A percentile compares a stretch with the other conserved stretches of the same genome.
Evolutionary conservation across 2,797 vertebrate genomes (phyloP).

Genomic region (Rhinoraja longicauda): DNA sequence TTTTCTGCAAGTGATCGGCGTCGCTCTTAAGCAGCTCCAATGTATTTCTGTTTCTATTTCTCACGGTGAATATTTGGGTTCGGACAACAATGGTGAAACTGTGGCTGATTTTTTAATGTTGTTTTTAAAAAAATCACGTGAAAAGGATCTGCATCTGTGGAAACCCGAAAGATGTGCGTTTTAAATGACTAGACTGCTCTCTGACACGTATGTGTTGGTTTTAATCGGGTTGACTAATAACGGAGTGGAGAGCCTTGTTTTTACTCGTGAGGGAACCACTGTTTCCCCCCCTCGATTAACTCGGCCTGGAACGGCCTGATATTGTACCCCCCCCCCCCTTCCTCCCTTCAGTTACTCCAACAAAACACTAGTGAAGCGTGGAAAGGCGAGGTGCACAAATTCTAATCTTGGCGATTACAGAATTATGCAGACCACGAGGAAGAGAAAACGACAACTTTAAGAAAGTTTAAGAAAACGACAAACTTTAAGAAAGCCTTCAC

Average conservation of each 20-base stretch:
- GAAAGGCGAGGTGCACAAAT: background rate
- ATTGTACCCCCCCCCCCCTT: no score
- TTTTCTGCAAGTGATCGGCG: background rate
- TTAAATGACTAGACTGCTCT: background rate
- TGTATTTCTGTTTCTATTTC: background rate
- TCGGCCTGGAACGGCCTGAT: no score
- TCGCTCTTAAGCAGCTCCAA: background rate
- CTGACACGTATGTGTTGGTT: background rate
- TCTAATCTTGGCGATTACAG: background rate
- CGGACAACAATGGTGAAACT: background rate
- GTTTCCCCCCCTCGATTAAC: background rate
- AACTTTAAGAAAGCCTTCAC: background rate
- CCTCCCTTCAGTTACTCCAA: background rate
- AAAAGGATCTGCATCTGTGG: background rate
- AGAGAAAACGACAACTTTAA: background rate
- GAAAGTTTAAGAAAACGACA: no score
- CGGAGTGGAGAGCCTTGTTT: background rate
- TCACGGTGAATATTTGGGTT: background rate
- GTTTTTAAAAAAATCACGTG: background rate
- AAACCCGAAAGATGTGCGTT: background rate
- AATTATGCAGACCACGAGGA: no score
- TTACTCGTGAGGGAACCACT: background rate
- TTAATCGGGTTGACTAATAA: background rate
- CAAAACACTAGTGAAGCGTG: background rate
- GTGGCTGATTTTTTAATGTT: background rate